Conservation (phyloP, 2,113 vertebrate genomes). For the Corydoras maculifer region DNA sequence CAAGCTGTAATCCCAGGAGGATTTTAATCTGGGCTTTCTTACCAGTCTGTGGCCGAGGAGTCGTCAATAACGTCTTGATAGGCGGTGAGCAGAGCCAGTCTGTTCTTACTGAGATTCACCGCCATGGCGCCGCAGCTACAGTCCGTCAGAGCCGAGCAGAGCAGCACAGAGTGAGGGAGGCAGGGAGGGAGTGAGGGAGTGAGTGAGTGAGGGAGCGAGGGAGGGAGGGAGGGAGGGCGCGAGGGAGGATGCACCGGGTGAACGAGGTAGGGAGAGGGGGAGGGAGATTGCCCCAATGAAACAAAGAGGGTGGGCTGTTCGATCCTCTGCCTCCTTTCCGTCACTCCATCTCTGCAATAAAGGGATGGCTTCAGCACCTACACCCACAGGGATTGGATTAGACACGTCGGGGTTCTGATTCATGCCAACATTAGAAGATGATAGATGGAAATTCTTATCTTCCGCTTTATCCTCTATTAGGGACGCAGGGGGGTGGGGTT, state of each 20-base stretch:
- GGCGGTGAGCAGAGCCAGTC: conserved; percentile 69
- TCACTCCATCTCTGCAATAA: neutral
- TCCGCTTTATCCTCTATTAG: too few species aligned
- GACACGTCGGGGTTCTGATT: too few species aligned
- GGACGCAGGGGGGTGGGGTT: too few species aligned
- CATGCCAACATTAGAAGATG: too few species aligned
- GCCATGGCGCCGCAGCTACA: conserved; percentile 65
- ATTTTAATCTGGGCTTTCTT: conserved; percentile 40
- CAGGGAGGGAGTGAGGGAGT: neutral
- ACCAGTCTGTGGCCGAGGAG: conserved; percentile 68
- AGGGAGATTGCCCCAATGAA: neutral
- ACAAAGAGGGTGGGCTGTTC: neutral
- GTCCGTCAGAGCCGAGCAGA: conserved; percentile 58
- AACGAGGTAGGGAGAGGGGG: neutral
- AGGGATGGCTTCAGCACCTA: too few species aligned
- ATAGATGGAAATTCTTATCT: too few species aligned
- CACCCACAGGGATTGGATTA: too few species aligned
- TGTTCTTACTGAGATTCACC: conserved; percentile 71
- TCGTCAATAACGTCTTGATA: conserved; percentile 76
- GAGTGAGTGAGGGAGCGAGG: neutral
- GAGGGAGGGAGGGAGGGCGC: too few species aligned
- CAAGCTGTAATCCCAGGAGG: neutral
- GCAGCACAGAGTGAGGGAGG: conserved; percentile 35
- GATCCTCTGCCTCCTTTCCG: conserved; percentile 4
- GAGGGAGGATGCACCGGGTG: neutral